A percentile compares a stretch with the other conserved stretches of the same genome.
phyloP scores from a whole-genome alignment of 2,888 invertebrate genomes.

The Dasypolia templi region DNA sequence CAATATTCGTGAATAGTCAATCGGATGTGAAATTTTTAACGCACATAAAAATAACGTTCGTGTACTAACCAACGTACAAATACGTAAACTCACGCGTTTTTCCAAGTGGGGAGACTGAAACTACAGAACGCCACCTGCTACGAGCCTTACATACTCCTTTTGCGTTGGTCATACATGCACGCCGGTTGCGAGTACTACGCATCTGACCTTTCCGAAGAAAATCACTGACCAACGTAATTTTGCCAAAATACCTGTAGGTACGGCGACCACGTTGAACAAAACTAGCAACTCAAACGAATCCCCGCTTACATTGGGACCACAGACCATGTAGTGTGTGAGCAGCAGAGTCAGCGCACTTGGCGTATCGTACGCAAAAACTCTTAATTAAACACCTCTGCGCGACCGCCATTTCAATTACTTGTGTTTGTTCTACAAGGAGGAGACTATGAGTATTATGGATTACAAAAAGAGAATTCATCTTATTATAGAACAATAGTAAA shows the following conservation, averaged over 20 bases:
- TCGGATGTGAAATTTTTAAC: background rate
- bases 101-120: background rate
- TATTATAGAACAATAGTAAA: background rate
- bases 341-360: conserved; percentile 54
- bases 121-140: background rate
- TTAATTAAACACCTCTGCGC: conserved; percentile 69
- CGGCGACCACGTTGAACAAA: background rate
- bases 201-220: background rate
- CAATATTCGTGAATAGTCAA: background rate
- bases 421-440: conserved; percentile 36
- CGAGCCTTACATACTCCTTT: background rate
- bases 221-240: background rate
- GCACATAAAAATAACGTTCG: background rate
- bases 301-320: conserved; percentile 54
- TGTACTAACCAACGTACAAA: background rate
- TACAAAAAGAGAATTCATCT: background rate
- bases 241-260: background rate
- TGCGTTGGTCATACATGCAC: background rate
- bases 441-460: background rate
- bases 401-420: conserved; percentile 61
- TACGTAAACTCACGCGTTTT: background rate
- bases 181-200: background rate
- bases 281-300: background rate
- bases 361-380: conserved; percentile 68
- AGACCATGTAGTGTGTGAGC: conserved; percentile 46